Percentiles rank a stretch among this genome's conserved stretches.
Conservation (phyloP, 2,797 vertebrate genomes). For the Microctenopoma steveboyesi region DNA sequence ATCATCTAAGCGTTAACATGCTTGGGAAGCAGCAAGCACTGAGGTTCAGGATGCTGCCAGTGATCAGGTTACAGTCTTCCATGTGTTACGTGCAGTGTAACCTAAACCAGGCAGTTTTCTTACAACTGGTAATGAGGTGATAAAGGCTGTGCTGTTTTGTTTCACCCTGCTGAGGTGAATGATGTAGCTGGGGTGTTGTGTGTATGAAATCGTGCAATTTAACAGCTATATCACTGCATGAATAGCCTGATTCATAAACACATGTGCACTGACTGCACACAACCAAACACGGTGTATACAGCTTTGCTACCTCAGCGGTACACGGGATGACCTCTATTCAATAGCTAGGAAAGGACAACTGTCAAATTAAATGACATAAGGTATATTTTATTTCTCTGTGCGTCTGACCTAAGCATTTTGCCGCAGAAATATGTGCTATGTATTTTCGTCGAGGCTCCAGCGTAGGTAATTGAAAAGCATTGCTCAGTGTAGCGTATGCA, state of each 20-base stretch:
- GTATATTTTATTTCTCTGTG: conserved; percentile 80
- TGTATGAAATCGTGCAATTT: conserved; percentile 19
- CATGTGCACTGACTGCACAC: conserved; percentile 36
- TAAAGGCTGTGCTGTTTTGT: conserved; percentile 22
- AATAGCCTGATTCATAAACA: conserved; percentile 43
- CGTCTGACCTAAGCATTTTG: conserved; percentile 82
- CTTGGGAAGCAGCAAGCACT: conserved; percentile 31
- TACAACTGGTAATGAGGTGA: conserved; percentile 38
- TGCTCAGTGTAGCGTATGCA: conserved; percentile 84
- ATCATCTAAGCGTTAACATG: conserved; percentile 1
- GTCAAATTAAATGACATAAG: conserved; percentile 83
- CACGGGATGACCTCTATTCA: conserved; percentile 72
- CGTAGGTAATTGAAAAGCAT: conserved; percentile 86
- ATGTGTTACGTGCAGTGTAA: conserved; percentile 26
- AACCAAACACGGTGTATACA: conserved; percentile 24
- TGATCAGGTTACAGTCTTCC: conserved; percentile 13
- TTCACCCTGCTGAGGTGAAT: conserved; percentile 13
- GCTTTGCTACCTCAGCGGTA: conserved; percentile 28
- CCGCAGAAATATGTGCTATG: conserved; percentile 75
- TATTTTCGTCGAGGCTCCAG: conserved; percentile 70
- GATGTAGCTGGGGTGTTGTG: conserved; percentile 14
- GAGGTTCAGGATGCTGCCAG: conserved; percentile 22
- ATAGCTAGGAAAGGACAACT: conserved; percentile 80
- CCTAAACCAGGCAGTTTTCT: conserved; percentile 24
- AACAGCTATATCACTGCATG: conserved; percentile 35